Conservation (phyloP, 2,797 vertebrate genomes). For the Lepus oiostolus region DNA sequence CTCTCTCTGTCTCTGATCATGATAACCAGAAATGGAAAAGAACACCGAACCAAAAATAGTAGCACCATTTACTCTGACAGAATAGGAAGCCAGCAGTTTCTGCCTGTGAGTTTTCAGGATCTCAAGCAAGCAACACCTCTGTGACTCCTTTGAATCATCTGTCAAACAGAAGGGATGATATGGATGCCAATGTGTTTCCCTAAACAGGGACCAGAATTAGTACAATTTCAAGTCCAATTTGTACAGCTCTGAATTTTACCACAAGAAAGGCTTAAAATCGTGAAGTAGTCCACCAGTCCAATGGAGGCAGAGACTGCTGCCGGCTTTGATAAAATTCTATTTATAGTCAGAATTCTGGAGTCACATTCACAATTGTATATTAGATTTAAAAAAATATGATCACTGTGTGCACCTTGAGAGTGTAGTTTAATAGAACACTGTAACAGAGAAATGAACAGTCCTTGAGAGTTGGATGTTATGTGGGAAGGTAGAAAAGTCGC, state of each 20-base stretch:
- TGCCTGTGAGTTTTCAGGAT: constrained; percentile 65
- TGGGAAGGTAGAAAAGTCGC: constrained; percentile 65
- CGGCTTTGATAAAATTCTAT: constrained; percentile 63
- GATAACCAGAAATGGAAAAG: constrained; percentile 82
- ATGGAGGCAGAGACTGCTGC: neutral
- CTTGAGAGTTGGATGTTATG: constrained; percentile 48
- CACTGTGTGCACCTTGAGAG: neutral
- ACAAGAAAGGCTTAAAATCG: constrained; percentile 30
- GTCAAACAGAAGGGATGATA: constrained; percentile 55
- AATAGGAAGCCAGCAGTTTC: constrained; percentile 70
- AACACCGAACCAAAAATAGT: constrained; percentile 78
- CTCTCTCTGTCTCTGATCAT: constrained; percentile 68
- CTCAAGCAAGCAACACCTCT: constrained; percentile 72
- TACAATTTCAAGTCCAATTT: constrained; percentile 13
- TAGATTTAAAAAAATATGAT: constrained; percentile 53
- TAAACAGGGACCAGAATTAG: constrained; percentile 62
- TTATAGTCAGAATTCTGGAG: constrained; percentile 54
- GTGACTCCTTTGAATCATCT: constrained; percentile 70
- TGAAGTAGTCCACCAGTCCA: neutral
- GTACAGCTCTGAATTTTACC: constrained; percentile 50
- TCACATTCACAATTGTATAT: neutral
- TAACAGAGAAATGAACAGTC: constrained; percentile 61
- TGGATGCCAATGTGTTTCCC: constrained; percentile 53
- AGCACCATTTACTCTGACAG: constrained; percentile 73
- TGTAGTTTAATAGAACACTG: neutral